phyloP scores from a whole-genome alignment of 2,113 vertebrate species.

The Poecile atricapillus region DNA sequence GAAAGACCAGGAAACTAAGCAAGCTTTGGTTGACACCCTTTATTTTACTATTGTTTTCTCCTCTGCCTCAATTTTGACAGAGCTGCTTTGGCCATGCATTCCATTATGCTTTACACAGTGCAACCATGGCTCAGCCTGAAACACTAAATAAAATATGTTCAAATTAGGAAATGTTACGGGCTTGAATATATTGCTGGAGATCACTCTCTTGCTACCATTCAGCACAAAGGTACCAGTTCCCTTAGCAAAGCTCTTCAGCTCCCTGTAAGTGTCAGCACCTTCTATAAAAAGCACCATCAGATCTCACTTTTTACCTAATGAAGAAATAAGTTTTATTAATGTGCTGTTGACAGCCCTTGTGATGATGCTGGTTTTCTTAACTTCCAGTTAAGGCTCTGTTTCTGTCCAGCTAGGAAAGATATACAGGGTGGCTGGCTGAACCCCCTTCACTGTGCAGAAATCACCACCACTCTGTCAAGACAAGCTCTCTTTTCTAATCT shows the following conservation, averaged over 20 bases:
- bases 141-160: constrained; percentile 51
- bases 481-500: background rate
- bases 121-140: constrained; percentile 45
- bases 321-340: constrained; percentile 52
- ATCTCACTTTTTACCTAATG: constrained; percentile 53
- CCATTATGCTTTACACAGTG: constrained; percentile 21
- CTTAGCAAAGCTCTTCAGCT: constrained; percentile 21
- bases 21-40: constrained; percentile 46
- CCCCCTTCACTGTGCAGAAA: background rate
- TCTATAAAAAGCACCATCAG: constrained; percentile 50
- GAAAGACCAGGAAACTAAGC: constrained; percentile 49
- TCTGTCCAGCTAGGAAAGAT: constrained; percentile 24
- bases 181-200: constrained; percentile 18
- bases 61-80: constrained; percentile 9
- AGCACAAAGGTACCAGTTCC: constrained; percentile 50
- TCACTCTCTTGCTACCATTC: constrained; percentile 30
- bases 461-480: background rate
- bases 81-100: constrained; percentile 38
- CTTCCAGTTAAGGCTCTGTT: constrained; percentile 62
- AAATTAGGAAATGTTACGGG: constrained; percentile 57
- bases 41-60: constrained; percentile 44
- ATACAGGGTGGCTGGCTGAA: background rate
- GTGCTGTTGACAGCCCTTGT: constrained; percentile 28
- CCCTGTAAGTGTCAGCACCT: constrained; percentile 14
- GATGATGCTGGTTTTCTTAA: background rate